Percentiles rank a stretch among this genome's conserved stretches.
Evolutionary conservation across 2,888 invertebrate genomes (phyloP).

Genomic region (Serripes groenlandicus): DNA sequence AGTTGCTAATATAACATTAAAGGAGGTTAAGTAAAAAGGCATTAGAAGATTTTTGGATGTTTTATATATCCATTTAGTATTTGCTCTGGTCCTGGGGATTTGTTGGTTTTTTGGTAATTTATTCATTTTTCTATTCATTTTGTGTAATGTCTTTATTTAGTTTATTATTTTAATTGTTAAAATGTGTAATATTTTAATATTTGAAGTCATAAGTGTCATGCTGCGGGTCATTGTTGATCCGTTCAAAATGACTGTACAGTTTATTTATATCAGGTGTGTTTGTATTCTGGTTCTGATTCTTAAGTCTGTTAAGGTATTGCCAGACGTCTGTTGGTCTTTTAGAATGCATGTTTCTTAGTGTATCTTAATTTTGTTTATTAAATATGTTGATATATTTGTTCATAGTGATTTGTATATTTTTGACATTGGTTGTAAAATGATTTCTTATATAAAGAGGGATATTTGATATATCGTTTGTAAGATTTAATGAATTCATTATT

Average conservation of each 20-base stretch:
- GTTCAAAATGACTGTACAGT: too few species aligned
- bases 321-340: neutral
- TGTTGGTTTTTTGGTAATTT: neutral
- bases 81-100: conserved; percentile 2
- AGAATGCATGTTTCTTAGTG: neutral
- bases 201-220: too few species aligned
- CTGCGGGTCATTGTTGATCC: too few species aligned
- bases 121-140: neutral
- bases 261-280: neutral
- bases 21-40: neutral
- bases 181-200: too few species aligned
- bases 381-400: too few species aligned
- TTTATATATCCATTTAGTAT: too few species aligned
- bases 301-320: neutral
- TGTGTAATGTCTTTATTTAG: neutral
- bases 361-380: neutral
- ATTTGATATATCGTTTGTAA: too few species aligned
- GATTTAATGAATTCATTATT: neutral
- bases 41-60: neutral
- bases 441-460: too few species aligned
- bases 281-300: too few species aligned
- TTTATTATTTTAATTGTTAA: too few species aligned
- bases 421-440: too few species aligned
- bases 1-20: neutral
- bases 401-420: neutral